Conservation (phyloP, 2,113 vertebrate species). For the Syngnathoides biaculeatus region DNA sequence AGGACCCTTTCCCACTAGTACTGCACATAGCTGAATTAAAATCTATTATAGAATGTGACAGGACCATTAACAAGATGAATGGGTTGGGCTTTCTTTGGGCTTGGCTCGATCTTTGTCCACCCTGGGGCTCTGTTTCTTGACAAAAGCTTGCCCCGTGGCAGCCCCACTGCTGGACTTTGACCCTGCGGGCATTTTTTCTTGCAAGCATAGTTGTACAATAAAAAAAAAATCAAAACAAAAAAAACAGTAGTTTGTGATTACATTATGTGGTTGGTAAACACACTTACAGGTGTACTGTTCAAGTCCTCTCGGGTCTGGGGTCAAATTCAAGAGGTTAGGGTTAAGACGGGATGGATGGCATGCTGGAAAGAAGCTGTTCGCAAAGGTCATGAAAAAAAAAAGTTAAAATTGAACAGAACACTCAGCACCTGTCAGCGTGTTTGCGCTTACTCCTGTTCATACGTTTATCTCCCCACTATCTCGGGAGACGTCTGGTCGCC, state of each 20-base stretch:
- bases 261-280: not conserved
- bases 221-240: not conserved
- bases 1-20: not conserved
- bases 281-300: not conserved
- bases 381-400: constrained; percentile 40
- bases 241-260: not conserved
- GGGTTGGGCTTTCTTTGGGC: constrained; percentile 37
- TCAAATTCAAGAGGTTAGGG: constrained; percentile 48
- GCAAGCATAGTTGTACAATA: constrained; percentile 3
- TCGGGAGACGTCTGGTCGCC: constrained; percentile 12
- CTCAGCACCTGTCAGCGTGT: constrained; percentile 30
- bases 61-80: constrained; percentile 68
- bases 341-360: constrained; percentile 51
- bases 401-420: constrained; percentile 44
- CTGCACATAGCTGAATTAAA: constrained; percentile 62
- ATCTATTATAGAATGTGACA: constrained; percentile 67
- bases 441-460: not conserved
- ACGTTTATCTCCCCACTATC: constrained; percentile 7
- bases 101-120: constrained; percentile 45
- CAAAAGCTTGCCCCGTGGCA: constrained; percentile 44
- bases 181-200: constrained; percentile 17
- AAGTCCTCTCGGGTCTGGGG: constrained; percentile 29
- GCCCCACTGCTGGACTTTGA: constrained; percentile 38
- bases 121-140: constrained; percentile 26
- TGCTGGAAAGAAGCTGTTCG: constrained; percentile 6